Base-by-base conservation (phyloP, 2,797 vertebrate genomes). In the Loris lydekkerianus region DNA sequence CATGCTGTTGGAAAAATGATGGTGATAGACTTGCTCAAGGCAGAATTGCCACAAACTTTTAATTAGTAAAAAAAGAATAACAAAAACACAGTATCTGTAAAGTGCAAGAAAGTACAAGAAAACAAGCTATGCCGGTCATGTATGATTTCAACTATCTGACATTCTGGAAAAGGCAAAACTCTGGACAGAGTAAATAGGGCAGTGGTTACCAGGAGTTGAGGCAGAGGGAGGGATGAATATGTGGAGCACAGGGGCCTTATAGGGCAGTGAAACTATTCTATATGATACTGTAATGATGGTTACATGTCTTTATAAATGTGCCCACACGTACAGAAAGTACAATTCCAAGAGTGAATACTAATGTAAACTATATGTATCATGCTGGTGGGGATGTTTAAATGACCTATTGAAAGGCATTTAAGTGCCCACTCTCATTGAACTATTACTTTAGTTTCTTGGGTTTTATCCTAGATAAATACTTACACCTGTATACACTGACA, bases 391-490 rank as follows among this genome's bases (percentile, higher is more conserved):
- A n/a, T 56, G 20, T 25, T 65, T 56, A 63, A 53, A 37, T 31
- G 43, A 34, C 43, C 46, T 78, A 63, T 40, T 40, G 14, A 10
- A 77, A 87, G 65, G 27, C 46, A 76, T 69, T 95, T 93, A 65
- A 95, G 7, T 63, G 31, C 25, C 29, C 67, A 34, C 40, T 84
- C 37, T 78, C 34, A 76, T 49, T 77, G 81, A 23, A 14, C 21
- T 86, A 58, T 60, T 61, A 76, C 77, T 94, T 86, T 27, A 49
- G 43, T 91, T 86, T 92, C 77, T 95, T 93, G 49, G 15, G 65
- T 75, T 80, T 86, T 60, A n/a, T 69, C n/a, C 43, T 82, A 69
- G 65, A 43, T 83, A 90, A 90, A 76, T 94, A 73, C 29, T 95
- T 90, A 21, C 0, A 95, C 27, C 0, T 78, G 21, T 40, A 27